Base-by-base conservation (phyloP, 2,888 invertebrate species). In the Melipona bicolor region DNA sequence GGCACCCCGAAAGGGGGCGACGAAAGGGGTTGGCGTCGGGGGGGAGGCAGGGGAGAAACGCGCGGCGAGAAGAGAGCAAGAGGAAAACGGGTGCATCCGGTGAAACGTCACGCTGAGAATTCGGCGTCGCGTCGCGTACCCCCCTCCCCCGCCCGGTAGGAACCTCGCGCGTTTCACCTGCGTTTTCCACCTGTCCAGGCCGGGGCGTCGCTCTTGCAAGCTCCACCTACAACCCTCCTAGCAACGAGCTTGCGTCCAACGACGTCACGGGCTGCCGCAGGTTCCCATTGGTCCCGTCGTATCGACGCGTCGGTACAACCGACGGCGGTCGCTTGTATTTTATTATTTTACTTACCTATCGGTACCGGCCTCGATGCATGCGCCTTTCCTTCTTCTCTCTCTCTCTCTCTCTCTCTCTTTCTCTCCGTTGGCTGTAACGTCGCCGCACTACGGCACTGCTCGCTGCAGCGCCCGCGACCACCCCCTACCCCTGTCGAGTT, bases 171-270 rank as follows among this genome's bases (percentile, higher is more conserved):
- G 88, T 81, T 92, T 91, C 91, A 93, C 93, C 94, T 94, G 93
- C 91, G 92, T 89, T 93, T 93, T 94, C 94, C 92, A 94, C 94
- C 94, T 94, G 94, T 94, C 91, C 87, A 91, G 43, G 83, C 85
- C 88, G 91, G 94, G 94, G 94, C 94, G 94, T 93, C 91, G 85
- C 93, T 93, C 62, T 84, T 79, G 71, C 85, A 91, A 87, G 93
- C 94, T 93, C 94, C 94, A 94, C 94, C 94, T 93, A 93, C 93
- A 89, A 87, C 92, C 93, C 93, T 91, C 94, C 94, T 93, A 89
- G 92, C 92, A 90, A 90, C 91, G 87, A 83, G 89, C 85, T 83
- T 88, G 88, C 93, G 93, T 92, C 93, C 93, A 93, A 93, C 93
- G 91, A 92, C 92, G 91, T 91, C 91, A 92, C 93, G 89, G 82